Base-by-base conservation (phyloP, 1,140 invertebrate species). In the Aporrectodea caliginosa region DNA sequence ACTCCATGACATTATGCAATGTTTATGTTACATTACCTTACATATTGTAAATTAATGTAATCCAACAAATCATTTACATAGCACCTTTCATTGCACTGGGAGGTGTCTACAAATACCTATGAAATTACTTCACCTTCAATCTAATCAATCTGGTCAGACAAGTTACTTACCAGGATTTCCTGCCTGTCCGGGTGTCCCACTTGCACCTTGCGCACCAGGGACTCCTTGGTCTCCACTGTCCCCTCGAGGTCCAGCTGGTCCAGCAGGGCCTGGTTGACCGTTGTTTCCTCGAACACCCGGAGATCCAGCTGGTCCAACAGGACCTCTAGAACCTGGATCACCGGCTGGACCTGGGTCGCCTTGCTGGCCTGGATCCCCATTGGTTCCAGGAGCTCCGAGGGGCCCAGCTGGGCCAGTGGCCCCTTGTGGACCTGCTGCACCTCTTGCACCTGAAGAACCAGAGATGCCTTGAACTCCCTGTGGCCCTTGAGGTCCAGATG, bases 381-480 rank as follows among this genome's bases (percentile, higher is more conserved):
- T 31, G 29, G 27, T 76, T 29, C 34, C 34, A 43, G 43, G 34
- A 16, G 29, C 0, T 43, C 88, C 90, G 58, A 30, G 69, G 79
- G 81, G 84, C 80, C 90, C 85, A 29, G 84, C 82, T 32, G 84
- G 84, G 69, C 89, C 77, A 76, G 35, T 14, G 72, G 73, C 68
- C 33, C 82, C 86, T 88, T 75, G 73, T 31, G 73, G 69, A 29
- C 94, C 94, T 29, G 94, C 94, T 68, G 94, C 93, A 81, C 92
- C 92, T 92, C 93, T 93, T 27, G 93, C 88, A 35, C 94, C 94
- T 81, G 94, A 93, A 30, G 94, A 94, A 78, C 94, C 94, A 85
- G 96, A 95, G 84, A 95, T 94, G 70, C 88, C 87, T 80, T 14
- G 75, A 27, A n/a, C 33, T 27, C 86, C 86, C 33, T 79, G 78